A percentile compares a stretch with the other conserved stretches of the same genome.
These are phyloP conservation scores for Apteryx mantelli DNA, from an alignment of 2,113 vertebrate species.

Conservation along the genomic window DNA sequence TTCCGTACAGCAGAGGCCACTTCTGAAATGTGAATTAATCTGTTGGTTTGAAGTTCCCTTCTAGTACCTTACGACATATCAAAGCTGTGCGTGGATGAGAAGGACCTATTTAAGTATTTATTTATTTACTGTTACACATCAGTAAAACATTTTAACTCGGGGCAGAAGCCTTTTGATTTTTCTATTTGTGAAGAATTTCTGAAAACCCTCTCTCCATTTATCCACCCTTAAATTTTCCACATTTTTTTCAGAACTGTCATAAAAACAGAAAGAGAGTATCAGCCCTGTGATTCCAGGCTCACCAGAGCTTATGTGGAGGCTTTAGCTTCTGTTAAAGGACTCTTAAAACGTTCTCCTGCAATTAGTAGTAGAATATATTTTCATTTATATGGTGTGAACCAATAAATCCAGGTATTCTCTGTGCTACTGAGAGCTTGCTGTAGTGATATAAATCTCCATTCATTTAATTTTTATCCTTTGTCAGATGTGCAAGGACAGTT, in stretches of 20 bases:
- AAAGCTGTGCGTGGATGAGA: neutral
- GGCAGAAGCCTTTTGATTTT: neutral
- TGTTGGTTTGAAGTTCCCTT: neutral
- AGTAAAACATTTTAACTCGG: neutral
- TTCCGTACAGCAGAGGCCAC: neutral
- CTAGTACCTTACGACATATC: neutral
- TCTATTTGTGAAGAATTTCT: neutral
- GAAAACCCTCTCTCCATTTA: neutral
- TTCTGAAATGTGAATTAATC: neutral
- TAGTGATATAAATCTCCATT: neutral
- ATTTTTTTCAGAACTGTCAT: neutral
- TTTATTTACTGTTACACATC: neutral
- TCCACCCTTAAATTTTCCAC: neutral
- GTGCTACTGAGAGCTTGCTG: neutral
- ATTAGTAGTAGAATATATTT: constrained; percentile 12
- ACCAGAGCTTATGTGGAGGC: neutral
- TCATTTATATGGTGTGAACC: neutral
- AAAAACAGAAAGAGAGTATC: neutral
- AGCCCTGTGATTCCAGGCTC: neutral
- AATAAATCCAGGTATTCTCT: constrained; percentile 19
- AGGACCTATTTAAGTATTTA: neutral
- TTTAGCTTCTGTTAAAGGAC: neutral
- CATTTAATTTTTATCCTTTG: neutral
- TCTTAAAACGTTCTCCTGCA: neutral
- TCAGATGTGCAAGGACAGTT: neutral